Evolutionary conservation across 2,113 vertebrate genomes (phyloP).

Genomic region (Clarias magur): DNA sequence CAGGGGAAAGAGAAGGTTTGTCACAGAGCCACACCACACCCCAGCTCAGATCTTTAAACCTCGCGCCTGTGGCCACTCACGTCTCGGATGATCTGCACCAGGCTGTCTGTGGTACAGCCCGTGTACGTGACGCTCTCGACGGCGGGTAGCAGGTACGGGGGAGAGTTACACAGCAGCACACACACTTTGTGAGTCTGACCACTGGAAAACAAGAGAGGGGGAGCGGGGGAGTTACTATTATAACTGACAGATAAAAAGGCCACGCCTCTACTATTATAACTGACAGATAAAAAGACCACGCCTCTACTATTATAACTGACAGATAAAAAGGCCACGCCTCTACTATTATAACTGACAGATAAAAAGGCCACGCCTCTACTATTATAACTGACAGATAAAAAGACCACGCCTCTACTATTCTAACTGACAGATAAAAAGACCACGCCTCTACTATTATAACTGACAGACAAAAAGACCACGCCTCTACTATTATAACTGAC

Average conservation of each 20-base stretch:
- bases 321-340: not conserved
- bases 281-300: not conserved
- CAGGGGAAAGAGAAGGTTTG: not conserved
- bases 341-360: not conserved
- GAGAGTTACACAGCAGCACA: constrained; percentile 89
- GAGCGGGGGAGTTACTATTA: not conserved
- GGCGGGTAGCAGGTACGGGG: constrained; percentile 86
- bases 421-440: not conserved
- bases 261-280: not conserved
- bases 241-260: too few species aligned
- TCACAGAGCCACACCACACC: not conserved
- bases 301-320: not conserved
- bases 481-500: too few species aligned
- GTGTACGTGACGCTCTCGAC: constrained; percentile 92
- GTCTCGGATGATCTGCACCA: constrained; percentile 90
- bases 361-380: not conserved
- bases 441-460: not conserved
- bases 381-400: not conserved
- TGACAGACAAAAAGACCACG: too few species aligned
- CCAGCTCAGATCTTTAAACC: not conserved
- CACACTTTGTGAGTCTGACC: constrained; percentile 91
- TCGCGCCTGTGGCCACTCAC: constrained; percentile 65
- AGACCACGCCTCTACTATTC: not conserved
- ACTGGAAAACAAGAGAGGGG: constrained; percentile 61
- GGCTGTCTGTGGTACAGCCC: constrained; percentile 83